Base-by-base conservation (phyloP, 2,797 vertebrate species). In the Platalea minor region DNA sequence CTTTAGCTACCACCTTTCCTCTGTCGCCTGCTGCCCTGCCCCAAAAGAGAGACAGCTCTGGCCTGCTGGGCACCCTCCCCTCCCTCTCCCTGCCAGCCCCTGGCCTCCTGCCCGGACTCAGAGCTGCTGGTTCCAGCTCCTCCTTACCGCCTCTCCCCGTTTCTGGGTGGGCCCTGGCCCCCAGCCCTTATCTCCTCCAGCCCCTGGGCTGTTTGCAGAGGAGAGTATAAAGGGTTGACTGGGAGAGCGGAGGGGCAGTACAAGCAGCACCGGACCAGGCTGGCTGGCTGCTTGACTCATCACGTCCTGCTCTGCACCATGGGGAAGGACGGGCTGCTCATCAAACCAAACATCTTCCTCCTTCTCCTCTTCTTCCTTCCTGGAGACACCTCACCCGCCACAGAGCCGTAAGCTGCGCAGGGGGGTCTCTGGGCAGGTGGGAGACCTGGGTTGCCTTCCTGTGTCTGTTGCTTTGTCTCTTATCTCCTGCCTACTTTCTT, bases 151-250 rank as follows among this genome's bases (percentile, higher is more conserved):
- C 91, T 92, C 87, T 83, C 46, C 74, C 68, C 4, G 2, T 81
- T 95, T 92, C 94, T 46, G 39, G 73, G 59, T 72, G 61, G 39
- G 94, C 21, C 43, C 79, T 94, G 95, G 89, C 79, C 93, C 54
- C 77, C 73, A 85, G 95, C 94, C 95, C 89, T 96, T 95, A 97
- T 96, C 96, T 94, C 18, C 69, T 93, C 82, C 79, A 76, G 89
- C 69, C 65, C 31, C 41, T 7, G 61, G 45, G 31, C 80, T 96
- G 79, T 95, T 95, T 94, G 88, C 79, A 83, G 76, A 68, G 65
- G 17, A 61, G n/a, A 41, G 11, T 94, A 96, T 96, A 97, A 97
- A 96, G 85, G 73, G 7, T 51, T 90, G 83, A 37, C 61, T 64
- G 5, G 1, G 50, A 54, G 29, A 81, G 85, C 48, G 7, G 81